Evolutionary conservation across 2,797 vertebrate species (phyloP).

Genomic region (Hoplostethus mediterraneus): DNA sequence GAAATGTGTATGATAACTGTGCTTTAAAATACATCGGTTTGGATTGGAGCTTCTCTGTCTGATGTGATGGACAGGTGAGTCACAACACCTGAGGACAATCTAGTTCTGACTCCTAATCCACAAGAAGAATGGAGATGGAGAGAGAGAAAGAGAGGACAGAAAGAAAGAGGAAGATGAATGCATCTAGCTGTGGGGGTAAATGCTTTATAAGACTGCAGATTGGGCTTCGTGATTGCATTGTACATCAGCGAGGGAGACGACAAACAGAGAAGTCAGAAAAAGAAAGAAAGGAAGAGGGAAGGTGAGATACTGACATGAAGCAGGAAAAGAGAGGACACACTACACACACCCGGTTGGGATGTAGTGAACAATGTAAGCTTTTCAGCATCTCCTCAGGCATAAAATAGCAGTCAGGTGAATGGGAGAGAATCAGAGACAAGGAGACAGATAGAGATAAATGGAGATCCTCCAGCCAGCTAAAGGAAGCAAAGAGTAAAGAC

Average conservation of each 20-base stretch:
- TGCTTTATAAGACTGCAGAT: conserved; percentile 14
- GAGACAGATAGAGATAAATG: not conserved
- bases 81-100: not conserved
- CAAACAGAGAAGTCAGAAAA: not conserved
- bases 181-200: not conserved
- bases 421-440: not conserved
- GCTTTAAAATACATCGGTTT: too few species aligned
- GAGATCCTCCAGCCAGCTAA: not conserved
- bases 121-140: not conserved
- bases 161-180: not conserved
- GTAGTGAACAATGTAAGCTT: not conserved
- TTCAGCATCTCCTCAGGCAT: conserved; percentile 12
- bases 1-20: too few species aligned
- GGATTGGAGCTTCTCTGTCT: conserved; percentile 1
- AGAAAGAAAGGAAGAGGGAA: not conserved
- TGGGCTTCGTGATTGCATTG: conserved; percentile 6
- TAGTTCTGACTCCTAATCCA: conserved; percentile 5
- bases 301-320: not conserved
- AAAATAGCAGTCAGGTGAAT: conserved; percentile 27
- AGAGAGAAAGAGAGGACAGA: not conserved
- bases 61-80: conserved; percentile 7
- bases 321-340: not conserved
- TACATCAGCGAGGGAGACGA: not conserved
- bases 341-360: not conserved
- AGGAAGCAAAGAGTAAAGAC: not conserved